Percentiles rank a stretch among this genome's conserved stretches.
Conservation (phyloP, 1,140 invertebrate species). For the Drosophila willistoni region DNA sequence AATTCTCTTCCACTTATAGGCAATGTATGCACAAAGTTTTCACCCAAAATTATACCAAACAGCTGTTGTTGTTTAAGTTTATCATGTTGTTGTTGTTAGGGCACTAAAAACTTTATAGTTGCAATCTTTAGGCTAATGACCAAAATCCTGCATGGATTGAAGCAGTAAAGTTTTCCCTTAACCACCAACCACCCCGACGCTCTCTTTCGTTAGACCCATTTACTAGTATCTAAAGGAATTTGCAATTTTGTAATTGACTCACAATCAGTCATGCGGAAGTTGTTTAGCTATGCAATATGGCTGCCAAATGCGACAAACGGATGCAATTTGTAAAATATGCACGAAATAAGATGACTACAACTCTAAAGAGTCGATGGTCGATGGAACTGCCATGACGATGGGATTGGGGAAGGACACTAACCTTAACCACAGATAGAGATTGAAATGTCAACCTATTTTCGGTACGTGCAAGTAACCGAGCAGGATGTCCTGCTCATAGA, state of each 20-base stretch:
- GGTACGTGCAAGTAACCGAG: constrained; percentile 9
- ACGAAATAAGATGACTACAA: constrained; percentile 47
- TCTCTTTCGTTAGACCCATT: background rate
- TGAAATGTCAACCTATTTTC: constrained; percentile 59
- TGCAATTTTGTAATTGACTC: constrained; percentile 63
- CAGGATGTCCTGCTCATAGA: constrained; percentile 24
- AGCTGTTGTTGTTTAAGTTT: constrained; percentile 22
- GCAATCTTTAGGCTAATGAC: constrained; percentile 16
- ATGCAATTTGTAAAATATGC: constrained; percentile 63
- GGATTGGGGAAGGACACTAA: constrained; percentile 2
- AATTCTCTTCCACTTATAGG: background rate
- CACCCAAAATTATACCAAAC: constrained; percentile 2
- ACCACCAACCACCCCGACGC: background rate
- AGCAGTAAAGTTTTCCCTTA: background rate
- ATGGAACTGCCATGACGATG: background rate
- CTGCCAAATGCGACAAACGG: constrained; percentile 62
- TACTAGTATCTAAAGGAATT: constrained; percentile 21
- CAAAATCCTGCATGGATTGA: background rate
- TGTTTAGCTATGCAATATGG: constrained; percentile 58
- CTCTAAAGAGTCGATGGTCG: constrained; percentile 14
- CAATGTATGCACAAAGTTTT: constrained; percentile 9
- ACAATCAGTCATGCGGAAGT: constrained; percentile 58
- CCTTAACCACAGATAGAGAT: constrained; percentile 33
- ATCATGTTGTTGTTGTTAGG: constrained; percentile 4
- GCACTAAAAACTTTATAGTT: background rate